These are phyloP conservation scores for Delia radicum DNA, from an alignment of 1,140 invertebrate species.

Conservation along the genomic window DNA sequence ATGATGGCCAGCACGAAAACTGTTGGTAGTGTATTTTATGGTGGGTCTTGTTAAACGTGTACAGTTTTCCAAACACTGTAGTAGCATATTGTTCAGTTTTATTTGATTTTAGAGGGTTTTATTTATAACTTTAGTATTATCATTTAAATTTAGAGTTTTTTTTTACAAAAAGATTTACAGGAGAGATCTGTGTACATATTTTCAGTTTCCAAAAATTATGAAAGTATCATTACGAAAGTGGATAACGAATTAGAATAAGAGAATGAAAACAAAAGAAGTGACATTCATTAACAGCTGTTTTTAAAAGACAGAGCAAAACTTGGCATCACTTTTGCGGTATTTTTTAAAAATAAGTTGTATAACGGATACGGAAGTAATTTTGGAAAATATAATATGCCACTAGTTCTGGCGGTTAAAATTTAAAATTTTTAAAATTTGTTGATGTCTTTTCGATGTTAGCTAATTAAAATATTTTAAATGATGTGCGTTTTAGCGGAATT, in stretches of 20 bases:
- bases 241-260: background rate
- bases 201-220: background rate
- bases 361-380: background rate
- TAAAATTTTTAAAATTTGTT: too few relatives aligned
- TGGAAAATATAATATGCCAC: too few relatives aligned
- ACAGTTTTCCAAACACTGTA: slow-evolving; percentile 11
- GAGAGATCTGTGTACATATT: too few relatives aligned
- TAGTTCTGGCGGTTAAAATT: too few relatives aligned
- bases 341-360: background rate
- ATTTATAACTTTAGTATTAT: background rate
- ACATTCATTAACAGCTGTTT: background rate
- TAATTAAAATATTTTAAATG: too few relatives aligned
- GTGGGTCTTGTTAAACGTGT: background rate
- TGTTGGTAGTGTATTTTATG: background rate
- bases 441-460: too few relatives aligned
- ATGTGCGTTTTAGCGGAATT: too few relatives aligned
- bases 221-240: slow-evolving; percentile 2
- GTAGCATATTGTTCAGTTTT: background rate
- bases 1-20: background rate
- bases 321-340: background rate
- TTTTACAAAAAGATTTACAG: too few relatives aligned
- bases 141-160: background rate
- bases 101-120: background rate
- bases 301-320: background rate
- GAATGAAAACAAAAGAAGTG: background rate